Conservation (phyloP, 2,113 vertebrate genomes). For the Myocastor coypus region DNA sequence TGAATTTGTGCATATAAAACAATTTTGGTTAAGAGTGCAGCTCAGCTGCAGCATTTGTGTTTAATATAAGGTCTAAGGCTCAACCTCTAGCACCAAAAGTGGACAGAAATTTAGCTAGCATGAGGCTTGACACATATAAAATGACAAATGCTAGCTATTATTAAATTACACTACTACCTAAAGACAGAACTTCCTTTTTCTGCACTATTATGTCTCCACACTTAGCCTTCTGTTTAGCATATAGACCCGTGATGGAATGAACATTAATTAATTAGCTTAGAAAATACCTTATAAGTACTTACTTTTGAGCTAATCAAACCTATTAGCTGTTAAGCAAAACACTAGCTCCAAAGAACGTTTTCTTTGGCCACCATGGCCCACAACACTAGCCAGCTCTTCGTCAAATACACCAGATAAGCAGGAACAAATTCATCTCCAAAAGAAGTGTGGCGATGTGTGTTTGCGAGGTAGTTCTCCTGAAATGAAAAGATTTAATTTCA, state of each 20-base stretch:
- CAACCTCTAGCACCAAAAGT: neutral
- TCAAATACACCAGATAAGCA: neutral
- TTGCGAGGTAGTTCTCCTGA: neutral
- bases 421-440: neutral
- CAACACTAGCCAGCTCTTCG: neutral
- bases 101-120: neutral
- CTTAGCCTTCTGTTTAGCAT: neutral
- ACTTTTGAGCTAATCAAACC: neutral
- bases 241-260: neutral
- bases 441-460: no score
- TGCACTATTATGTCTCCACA: neutral
- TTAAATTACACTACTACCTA: neutral
- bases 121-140: neutral
- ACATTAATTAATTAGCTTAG: neutral
- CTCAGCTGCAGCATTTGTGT: neutral
- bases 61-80: neutral
- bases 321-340: neutral
- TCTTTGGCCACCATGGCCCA: neutral
- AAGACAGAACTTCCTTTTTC: neutral
- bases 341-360: neutral
- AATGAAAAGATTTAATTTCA: neutral
- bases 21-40: neutral
- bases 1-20: slow-evolving; percentile 10
- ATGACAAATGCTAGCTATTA: neutral
- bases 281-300: neutral